Base-by-base conservation (phyloP, 2,888 invertebrate genomes). In the Sinentomon sp. region DNA sequence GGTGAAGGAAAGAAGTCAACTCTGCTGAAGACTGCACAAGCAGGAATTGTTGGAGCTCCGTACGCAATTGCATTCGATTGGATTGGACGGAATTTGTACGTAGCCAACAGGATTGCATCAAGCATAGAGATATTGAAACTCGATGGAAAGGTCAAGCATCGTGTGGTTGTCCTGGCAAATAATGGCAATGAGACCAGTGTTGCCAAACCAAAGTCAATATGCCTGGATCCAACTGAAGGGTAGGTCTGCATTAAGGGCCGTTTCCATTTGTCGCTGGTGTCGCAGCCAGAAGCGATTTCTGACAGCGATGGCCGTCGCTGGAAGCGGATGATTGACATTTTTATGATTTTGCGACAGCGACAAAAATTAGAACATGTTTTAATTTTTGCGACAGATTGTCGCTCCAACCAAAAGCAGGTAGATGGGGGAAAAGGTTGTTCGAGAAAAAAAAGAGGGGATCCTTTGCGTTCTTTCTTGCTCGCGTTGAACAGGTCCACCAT, bases 21-120 rank as follows among this genome's bases (percentile, higher is more conserved):
- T n/a, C n/a, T n/a, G 5, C 72, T 73, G n/a, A 46, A 46, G 27
- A 53, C 60, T 4, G 36, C 41, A 3, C 75, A 77, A 44, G 64
- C 68, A 2, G 80, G 87, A n/a, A 65, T 87, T 29, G 73, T 85
- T 6, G 85, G 89, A 0, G 73, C 83, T 0, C 80, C 89, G 0
- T 76, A 77, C 21, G 68, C 78, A 0, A 66, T 97, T 24, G 89
- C 92, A 0, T 78, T 89, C 48, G 94, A 97, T 52, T 94, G 94
- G 92, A 61, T 92, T 16, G 89, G 92, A 4, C 62, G 87, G 33
- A 97, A 94, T 56, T 53, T 97, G 21, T 92, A 75, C 51, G 71
- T 92, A 52, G 85, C 82, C 17, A 92, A 89, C 48, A 66, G 73
- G 22, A 62, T 70, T 3, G 78, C 83, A 2, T 77, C 82, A 33